Percentiles rank a stretch among this genome's conserved stretches.
Evolutionary conservation across 2,113 vertebrate species (phyloP).

Genomic region (Calidris pygmaea): DNA sequence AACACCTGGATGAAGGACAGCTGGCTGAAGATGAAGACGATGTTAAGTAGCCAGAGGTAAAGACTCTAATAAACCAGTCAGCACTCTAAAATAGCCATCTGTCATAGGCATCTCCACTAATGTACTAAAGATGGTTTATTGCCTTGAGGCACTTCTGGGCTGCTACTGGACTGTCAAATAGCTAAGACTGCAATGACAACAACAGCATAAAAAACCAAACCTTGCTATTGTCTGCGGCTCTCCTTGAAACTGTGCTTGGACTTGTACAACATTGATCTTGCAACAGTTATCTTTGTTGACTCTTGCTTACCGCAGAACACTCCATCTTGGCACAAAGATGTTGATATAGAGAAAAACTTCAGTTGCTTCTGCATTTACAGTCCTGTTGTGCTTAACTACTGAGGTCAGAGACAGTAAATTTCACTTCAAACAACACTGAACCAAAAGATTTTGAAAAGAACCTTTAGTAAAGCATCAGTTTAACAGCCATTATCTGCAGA

Average conservation of each 20-base stretch:
- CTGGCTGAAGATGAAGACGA: background rate
- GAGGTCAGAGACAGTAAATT: background rate
- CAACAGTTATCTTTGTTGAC: background rate
- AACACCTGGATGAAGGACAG: background rate
- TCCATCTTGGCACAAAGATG: background rate
- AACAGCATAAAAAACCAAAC: background rate
- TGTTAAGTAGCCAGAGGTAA: background rate
- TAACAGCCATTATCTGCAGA: background rate
- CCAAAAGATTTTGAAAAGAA: background rate
- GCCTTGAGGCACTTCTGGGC: background rate
- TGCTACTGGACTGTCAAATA: background rate
- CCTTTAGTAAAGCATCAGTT: background rate
- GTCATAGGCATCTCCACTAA: background rate
- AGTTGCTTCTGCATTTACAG: background rate
- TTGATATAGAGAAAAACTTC: background rate
- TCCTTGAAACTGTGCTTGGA: background rate
- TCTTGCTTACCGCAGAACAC: background rate
- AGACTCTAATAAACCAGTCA: background rate
- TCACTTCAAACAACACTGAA: background rate
- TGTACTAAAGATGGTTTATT: background rate
- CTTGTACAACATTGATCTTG: background rate
- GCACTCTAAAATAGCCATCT: background rate
- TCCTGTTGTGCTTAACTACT: background rate
- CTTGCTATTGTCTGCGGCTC: background rate
- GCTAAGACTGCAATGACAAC: background rate